Conservation (phyloP, 1,140 invertebrate species). For the Drosophila takahashii region DNA sequence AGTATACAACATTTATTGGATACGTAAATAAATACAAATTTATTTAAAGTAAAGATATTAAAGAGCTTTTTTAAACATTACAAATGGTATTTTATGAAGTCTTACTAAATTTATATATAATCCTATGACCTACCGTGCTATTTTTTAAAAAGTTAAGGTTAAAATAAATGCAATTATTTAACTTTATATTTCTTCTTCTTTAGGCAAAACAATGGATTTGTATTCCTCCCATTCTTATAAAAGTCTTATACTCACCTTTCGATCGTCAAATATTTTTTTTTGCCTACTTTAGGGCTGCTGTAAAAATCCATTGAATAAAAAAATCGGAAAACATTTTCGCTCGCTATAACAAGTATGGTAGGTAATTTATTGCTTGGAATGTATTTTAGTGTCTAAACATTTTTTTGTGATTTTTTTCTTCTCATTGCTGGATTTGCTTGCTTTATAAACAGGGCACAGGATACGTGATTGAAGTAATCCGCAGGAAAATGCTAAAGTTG, state of each 20-base stretch:
- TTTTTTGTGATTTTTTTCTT: conserved; percentile 62
- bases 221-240: conserved; percentile 3
- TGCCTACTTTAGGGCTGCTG: conserved; percentile 45
- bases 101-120: no score
- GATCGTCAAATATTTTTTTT: no score
- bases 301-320: not conserved
- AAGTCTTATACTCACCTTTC: conserved; percentile 10
- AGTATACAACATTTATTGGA: no score
- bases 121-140: no score
- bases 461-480: conserved; percentile 30
- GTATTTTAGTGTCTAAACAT: conserved; percentile 61
- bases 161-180: no score
- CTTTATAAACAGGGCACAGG: conserved; percentile 67
- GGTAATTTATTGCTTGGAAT: conserved; percentile 73
- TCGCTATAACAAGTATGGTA: conserved; percentile 60
- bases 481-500: conserved; percentile 22
- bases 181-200: no score
- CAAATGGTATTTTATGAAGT: no score
- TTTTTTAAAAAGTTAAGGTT: no score
- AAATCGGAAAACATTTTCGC: conserved; percentile 24
- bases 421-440: conserved; percentile 48
- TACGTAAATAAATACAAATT: no score
- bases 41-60: no score
- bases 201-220: not conserved
- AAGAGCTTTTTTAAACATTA: no score